phyloP scores from a whole-genome alignment of 2,797 vertebrate species.

The Sternotherus odoratus region DNA sequence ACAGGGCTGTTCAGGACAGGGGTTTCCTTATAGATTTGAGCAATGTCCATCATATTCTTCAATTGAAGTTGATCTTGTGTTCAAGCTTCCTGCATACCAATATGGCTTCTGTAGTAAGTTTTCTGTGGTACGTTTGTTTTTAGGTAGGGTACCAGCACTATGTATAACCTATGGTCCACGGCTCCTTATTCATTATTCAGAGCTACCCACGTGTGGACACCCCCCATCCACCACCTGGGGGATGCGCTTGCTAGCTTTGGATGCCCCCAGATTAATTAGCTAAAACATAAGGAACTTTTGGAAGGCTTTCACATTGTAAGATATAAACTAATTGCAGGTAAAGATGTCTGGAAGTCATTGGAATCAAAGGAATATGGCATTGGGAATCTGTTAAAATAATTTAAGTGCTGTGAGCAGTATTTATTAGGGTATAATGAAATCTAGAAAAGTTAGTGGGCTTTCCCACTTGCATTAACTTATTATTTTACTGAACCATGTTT shows the following conservation, averaged over 20 bases:
- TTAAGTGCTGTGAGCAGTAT: constrained; percentile 24
- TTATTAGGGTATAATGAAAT: constrained; percentile 52
- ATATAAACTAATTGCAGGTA: constrained; percentile 58
- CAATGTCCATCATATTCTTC: not conserved
- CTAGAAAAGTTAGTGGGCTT: not conserved
- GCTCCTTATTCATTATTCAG: not conserved
- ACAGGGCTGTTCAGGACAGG: not conserved
- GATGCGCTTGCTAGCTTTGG: not conserved
- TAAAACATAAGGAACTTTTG: constrained; percentile 39
- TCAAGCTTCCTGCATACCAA: not conserved
- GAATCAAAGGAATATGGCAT: constrained; percentile 34
- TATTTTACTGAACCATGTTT: constrained; percentile 1
- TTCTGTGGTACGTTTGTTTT: not conserved
- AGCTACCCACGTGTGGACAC: not conserved
- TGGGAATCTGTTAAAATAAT: constrained; percentile 57
- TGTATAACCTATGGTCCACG: not conserved
- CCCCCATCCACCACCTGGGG: not conserved
- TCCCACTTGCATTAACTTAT: not conserved
- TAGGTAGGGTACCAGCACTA: not conserved
- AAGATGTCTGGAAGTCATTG: constrained; percentile 49
- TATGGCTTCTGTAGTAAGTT: not conserved
- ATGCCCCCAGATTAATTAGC: constrained; percentile 9
- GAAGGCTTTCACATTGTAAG: constrained; percentile 38
- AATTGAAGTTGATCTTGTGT: not conserved
- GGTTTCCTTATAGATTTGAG: not conserved